phyloP scores from a whole-genome alignment of 2,888 invertebrate genomes.

The Nebria brevicollis region DNA sequence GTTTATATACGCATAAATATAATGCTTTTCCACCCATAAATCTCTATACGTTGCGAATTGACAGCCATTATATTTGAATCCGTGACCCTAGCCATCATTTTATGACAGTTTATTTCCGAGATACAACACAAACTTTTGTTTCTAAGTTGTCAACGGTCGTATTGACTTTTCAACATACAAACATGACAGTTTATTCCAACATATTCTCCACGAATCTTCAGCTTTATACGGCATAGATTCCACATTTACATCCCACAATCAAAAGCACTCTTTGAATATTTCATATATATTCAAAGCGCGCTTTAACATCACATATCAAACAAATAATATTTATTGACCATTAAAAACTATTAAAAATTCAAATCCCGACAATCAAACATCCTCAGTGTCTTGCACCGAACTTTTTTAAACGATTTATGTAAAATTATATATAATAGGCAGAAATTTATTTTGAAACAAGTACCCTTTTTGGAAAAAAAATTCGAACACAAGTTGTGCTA shows the following conservation, averaged over 20 bases:
- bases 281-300: neutral
- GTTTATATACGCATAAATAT: neutral
- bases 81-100: neutral
- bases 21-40: neutral
- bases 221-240: neutral
- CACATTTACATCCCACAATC: neutral
- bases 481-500: no score
- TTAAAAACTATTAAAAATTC: no score
- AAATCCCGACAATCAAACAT: no score
- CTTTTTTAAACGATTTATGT: no score
- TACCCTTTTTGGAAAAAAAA: no score
- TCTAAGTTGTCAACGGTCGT: neutral
- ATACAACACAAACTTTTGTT: neutral
- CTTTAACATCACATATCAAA: no score
- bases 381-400: no score
- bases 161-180: neutral
- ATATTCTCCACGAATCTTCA: neutral
- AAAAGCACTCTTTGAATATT: neutral
- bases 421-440: no score
- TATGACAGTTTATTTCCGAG: neutral
- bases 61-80: neutral
- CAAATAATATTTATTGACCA: no score
- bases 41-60: neutral
- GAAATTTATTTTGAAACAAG: no score
- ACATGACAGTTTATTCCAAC: neutral